Percentiles rank a stretch among this genome's conserved stretches.
Conservation (phyloP, 2,888 invertebrate genomes). For the Ophioninae sp. region DNA sequence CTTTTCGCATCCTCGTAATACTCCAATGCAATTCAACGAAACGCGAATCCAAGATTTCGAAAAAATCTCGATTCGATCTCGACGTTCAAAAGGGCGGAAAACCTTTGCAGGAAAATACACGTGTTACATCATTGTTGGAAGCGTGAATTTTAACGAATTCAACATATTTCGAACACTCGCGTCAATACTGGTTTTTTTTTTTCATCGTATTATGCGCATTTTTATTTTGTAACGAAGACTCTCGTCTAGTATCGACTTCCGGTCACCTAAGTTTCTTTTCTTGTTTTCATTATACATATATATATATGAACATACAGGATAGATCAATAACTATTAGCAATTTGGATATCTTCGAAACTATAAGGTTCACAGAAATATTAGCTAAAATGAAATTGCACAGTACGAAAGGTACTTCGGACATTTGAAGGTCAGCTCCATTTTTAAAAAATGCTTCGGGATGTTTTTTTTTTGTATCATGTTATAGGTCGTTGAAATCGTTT, state of each 20-base stretch:
- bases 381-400: too few relatives aligned
- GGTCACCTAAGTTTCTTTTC: conserved; percentile 22
- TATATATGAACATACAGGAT: too few relatives aligned
- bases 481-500: too few relatives aligned
- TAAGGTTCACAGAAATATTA: too few relatives aligned
- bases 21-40: conserved; percentile 40
- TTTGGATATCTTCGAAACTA: too few relatives aligned
- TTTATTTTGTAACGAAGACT: conserved; percentile 42
- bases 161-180: conserved; percentile 29
- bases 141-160: conserved; percentile 35
- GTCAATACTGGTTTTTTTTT: conserved; percentile 10
- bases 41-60: conserved; percentile 5
- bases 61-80: background rate
- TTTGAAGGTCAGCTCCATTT: too few relatives aligned
- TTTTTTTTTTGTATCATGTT: too few relatives aligned
- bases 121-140: conserved; percentile 31
- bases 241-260: conserved; percentile 44
- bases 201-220: conserved; percentile 36
- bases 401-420: too few relatives aligned
- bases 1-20: conserved; percentile 56
- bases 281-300: conserved; percentile 22
- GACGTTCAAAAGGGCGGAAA: background rate
- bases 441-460: too few relatives aligned
- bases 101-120: conserved; percentile 37
- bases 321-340: too few relatives aligned